These are phyloP conservation scores for Serranus cabrilla DNA, from an alignment of 2,797 vertebrate genomes.

Conservation along the genomic window DNA sequence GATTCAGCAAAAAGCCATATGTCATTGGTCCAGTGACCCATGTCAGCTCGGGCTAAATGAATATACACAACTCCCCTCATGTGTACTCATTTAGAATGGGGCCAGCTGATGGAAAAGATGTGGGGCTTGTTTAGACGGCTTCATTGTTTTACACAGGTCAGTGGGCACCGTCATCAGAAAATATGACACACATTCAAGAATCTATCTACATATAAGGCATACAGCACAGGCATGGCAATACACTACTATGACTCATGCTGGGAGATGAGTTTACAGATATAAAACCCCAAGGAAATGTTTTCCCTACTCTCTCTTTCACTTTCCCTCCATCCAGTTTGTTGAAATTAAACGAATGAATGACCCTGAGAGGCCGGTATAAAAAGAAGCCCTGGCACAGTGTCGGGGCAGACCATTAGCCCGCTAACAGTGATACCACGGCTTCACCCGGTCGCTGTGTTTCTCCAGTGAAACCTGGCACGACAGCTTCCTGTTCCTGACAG, in stretches of 20 bases:
- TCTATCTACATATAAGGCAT: neutral
- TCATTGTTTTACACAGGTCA: slow-evolving; percentile 62
- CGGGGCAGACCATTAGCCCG: slow-evolving; percentile 33
- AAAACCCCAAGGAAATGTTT: slow-evolving; percentile 17
- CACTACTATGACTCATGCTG: slow-evolving; percentile 12
- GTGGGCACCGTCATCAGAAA: slow-evolving; percentile 46
- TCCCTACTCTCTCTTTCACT: slow-evolving; percentile 11
- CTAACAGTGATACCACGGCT: slow-evolving; percentile 19
- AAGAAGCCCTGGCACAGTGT: slow-evolving; percentile 25
- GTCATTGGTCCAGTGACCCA: slow-evolving; percentile 26
- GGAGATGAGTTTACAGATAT: slow-evolving; percentile 12
- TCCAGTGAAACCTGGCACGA: slow-evolving; percentile 38
- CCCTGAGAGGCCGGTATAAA: slow-evolving; percentile 1
- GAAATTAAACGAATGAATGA: slow-evolving; percentile 31
- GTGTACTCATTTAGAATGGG: slow-evolving; percentile 56
- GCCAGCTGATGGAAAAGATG: slow-evolving; percentile 56
- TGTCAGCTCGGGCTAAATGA: slow-evolving; percentile 1
- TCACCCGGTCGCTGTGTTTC: slow-evolving; percentile 25
- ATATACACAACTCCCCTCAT: slow-evolving; percentile 28
- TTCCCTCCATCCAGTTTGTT: neutral
- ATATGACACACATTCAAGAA: slow-evolving; percentile 42
- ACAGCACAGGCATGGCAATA: neutral
- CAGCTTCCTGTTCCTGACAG: slow-evolving; percentile 42
- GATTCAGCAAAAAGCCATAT: slow-evolving; percentile 35
- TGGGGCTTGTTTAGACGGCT: slow-evolving; percentile 26